A percentile compares a stretch with the other conserved stretches of the same genome.
These are phyloP conservation scores for Galaxias olidus DNA, from an alignment of 2,797 vertebrate genomes.

Conservation along the genomic window DNA sequence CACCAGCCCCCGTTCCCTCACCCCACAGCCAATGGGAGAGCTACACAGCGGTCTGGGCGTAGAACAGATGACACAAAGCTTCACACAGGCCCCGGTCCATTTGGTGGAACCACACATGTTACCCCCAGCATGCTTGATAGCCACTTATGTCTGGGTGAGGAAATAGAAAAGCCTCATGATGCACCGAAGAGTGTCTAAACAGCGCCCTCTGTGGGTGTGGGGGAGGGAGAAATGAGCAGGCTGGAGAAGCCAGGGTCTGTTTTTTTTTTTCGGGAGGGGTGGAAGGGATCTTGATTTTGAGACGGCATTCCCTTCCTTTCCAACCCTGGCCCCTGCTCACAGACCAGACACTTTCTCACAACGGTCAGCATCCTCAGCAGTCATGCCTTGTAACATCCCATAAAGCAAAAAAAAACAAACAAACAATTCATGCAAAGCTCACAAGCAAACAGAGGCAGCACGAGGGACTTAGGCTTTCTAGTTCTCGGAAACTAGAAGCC, in stretches of 20 bases:
- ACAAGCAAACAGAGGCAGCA: slow-evolving; percentile 33
- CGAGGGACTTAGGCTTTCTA: slow-evolving; percentile 37
- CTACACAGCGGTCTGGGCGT: slow-evolving; percentile 50
- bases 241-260: slow-evolving; percentile 23
- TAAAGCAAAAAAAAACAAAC: slow-evolving; percentile 38
- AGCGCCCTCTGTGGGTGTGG: not conserved
- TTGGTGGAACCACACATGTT: slow-evolving; percentile 44
- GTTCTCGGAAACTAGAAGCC: slow-evolving; percentile 24
- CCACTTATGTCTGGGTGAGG: slow-evolving; percentile 23
- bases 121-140: slow-evolving; percentile 37
- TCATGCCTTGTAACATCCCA: slow-evolving; percentile 45
- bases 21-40: slow-evolving; percentile 63
- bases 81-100: slow-evolving; percentile 46
- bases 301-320: slow-evolving; percentile 14
- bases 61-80: slow-evolving; percentile 53
- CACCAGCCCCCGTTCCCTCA: slow-evolving; percentile 50
- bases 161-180: slow-evolving; percentile 9
- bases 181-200: slow-evolving; percentile 26
- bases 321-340: slow-evolving; percentile 10
- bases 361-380: slow-evolving; percentile 34
- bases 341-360: slow-evolving; percentile 14
- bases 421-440: slow-evolving; percentile 6
- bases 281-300: slow-evolving; percentile 20
- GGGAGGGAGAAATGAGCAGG: slow-evolving; percentile 8
- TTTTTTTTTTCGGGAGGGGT: not conserved